Evolutionary conservation across 1,140 invertebrate genomes (phyloP), one percentile per base, ranked within the genome.

Genomic region (Uloborus diversus): DNA sequence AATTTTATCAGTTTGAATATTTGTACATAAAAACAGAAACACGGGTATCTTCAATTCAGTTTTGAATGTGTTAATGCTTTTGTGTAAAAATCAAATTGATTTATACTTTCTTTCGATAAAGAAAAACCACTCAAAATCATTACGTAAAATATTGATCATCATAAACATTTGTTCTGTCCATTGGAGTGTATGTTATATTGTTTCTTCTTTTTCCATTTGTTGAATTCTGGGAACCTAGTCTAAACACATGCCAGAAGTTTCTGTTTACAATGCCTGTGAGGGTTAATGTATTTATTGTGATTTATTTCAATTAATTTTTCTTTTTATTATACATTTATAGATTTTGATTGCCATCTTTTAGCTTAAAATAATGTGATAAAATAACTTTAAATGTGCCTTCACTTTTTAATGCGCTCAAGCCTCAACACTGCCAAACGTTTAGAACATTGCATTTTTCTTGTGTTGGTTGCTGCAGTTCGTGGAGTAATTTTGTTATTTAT

Each of bases 361-460:
- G 73, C 61, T 75, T 66, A 47, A 61, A 61, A 25, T 28, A 42
- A 47, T 79, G 64, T 69, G 64, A 69, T 79, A 79, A 64, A 11
- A 37, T 37, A 13, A 37, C 65, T 35, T 25, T 69, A 33, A n/a
- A 61, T 53, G 37, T 68, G 53, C 64, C 64, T 79, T 47, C 51
- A 27, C 49, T 56, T 69, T 61, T 69, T 79, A n/a, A n/a, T n/a
- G n/a, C n/a, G 76, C 65, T 79, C 65, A 79, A 79, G 33, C 32
- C 13, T 59, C 3, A 69, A 69, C 76, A 79, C 76, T 79, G 76
- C 76, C 76, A 79, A n/a, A 14, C 28, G 9, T 23, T 49, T 59
- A 56, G 14, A 59, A 42, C 17, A 42, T 47, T 47, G n/a, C n/a
- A 47, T 47, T 47, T 47, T 47, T 47, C 42, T 47, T n/a, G n/a